Evolutionary conservation across 1,140 invertebrate species (phyloP).

Genomic region (Bombus breviceps): DNA sequence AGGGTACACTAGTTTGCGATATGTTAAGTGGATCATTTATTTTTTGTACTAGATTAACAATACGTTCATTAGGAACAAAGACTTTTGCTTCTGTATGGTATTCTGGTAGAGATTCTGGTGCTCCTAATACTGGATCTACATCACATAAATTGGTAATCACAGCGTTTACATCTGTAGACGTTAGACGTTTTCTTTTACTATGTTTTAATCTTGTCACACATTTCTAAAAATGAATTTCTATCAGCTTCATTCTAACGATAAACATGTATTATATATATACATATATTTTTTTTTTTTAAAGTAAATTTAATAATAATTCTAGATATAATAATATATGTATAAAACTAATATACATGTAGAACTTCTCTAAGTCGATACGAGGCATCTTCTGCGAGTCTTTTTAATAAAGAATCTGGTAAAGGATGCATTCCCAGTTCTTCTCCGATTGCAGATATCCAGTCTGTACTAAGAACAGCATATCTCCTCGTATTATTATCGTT

Average conservation of each 20-base stretch:
- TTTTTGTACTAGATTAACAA: slow-evolving; percentile 74
- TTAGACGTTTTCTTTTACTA: slow-evolving; percentile 77
- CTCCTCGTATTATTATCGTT: slow-evolving; percentile 74
- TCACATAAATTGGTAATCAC: slow-evolving; percentile 80
- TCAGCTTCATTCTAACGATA: slow-evolving; percentile 6
- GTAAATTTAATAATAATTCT: neutral
- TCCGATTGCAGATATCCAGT: slow-evolving; percentile 80
- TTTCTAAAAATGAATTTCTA: slow-evolving; percentile 72
- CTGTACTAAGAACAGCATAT: slow-evolving; percentile 79
- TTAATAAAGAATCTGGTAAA: slow-evolving; percentile 75
- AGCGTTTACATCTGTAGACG: slow-evolving; percentile 77
- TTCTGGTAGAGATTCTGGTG: slow-evolving; percentile 75
- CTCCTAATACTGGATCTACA: slow-evolving; percentile 78
- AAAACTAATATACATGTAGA: slow-evolving; percentile 78
- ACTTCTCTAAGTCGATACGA: slow-evolving; percentile 80
- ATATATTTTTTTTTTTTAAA: neutral
- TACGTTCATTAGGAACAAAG: slow-evolving; percentile 77
- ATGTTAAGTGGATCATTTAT: slow-evolving; percentile 75
- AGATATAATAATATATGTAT: slow-evolving; percentile 49
- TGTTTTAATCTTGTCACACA: slow-evolving; percentile 80
- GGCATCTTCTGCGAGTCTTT: slow-evolving; percentile 80
- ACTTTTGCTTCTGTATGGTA: slow-evolving; percentile 79
- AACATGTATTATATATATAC: neutral
- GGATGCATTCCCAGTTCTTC: slow-evolving; percentile 80
- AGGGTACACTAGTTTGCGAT: slow-evolving; percentile 73